Evolutionary conservation across 2,113 vertebrate species (phyloP).

Genomic region (Dipodomys ordii): DNA sequence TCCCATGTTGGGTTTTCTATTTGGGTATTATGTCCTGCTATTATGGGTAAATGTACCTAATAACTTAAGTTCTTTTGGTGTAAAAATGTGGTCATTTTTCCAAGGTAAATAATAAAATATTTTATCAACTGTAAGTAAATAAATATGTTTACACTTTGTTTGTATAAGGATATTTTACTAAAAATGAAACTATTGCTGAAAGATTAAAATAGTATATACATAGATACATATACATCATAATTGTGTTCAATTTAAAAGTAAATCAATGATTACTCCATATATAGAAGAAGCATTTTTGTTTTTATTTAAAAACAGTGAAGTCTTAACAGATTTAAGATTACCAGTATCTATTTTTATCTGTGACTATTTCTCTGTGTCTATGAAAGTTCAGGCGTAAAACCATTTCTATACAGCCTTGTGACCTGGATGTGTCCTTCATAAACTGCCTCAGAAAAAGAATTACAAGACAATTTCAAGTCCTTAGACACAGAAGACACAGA

Average conservation of each 20-base stretch:
- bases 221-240: neutral
- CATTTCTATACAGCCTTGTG: neutral
- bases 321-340: neutral
- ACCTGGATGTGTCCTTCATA: constrained; percentile 24
- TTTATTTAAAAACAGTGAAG: neutral
- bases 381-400: constrained; percentile 24
- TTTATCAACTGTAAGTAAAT: constrained; percentile 15
- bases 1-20: neutral
- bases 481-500: constrained; percentile 28
- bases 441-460: constrained; percentile 33
- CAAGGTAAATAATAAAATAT: neutral
- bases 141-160: neutral
- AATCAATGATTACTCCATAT: neutral
- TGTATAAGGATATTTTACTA: neutral
- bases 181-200: neutral
- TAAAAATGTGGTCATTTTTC: neutral
- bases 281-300: neutral
- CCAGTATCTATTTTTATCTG: neutral
- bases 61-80: neutral
- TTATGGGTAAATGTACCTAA: neutral
- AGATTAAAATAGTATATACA: neutral
- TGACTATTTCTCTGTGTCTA: constrained; percentile 17
- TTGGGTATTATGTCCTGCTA: neutral
- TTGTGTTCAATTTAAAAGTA: neutral
- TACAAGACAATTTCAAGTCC: constrained; percentile 64